Base-by-base conservation (phyloP, 2,888 invertebrate genomes). In the Dryobotodes eremita region DNA sequence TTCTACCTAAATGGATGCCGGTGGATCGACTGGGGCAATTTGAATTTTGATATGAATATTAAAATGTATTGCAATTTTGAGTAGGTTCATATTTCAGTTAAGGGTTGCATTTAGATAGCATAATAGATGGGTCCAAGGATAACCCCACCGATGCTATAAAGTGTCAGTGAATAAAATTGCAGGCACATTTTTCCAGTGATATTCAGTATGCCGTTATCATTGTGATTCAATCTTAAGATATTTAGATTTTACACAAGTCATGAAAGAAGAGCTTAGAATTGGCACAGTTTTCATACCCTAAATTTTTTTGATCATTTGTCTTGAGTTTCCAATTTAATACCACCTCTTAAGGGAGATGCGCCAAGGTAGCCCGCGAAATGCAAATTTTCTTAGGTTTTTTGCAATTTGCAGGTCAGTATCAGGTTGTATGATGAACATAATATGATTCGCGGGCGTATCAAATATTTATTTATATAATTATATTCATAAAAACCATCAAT, bases 41-140 rank as follows among this genome's bases (percentile, higher is more conserved):
- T 73, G 23, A 53, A 68, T 76, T 83, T 83, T 69, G 64, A 77
- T 72, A 69, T 64, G 23, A 26, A 69, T 66, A 55, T 48, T 74
- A 66, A 36, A 53, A 66, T 79, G 36, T 53, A 20, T 48, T 66
- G 50, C 26, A 15, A 2, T 81, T 66, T 66, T 36, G 10, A 65
- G 20, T 13, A 8, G 11, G 4, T 50, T 57, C 10, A 42, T 31
- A n/a, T 55, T n/a, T 48, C 36, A 57, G 31, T 76, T 64, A 2
- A 7, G n/a, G 10, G n/a, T 42, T 76, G 4, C 48, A n/a, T 53
- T 53, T 46, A 17, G 8, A 50, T 3, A 26, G 17, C 10, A 36
- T 48, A 17, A 17, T 64, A 48, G 6, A 26, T 23, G 15, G 20
- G 13, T 26, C 8, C 42, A 13, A 13, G 8, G 64, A 23, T 23